Base-by-base conservation (phyloP, 2,797 vertebrate genomes). In the Acanthurus tractus region DNA sequence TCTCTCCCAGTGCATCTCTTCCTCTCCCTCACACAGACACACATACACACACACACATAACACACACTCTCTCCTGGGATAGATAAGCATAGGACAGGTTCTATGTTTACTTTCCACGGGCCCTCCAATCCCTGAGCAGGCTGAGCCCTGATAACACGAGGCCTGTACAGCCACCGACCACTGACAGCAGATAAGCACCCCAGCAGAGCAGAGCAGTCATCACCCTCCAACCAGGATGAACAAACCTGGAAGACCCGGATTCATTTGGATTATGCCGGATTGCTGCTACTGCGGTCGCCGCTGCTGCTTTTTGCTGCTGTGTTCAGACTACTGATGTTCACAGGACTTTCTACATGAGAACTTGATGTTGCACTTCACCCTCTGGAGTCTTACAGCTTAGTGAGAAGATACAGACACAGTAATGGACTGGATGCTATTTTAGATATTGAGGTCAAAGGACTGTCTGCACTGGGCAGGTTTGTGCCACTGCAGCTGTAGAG, bases 211-310 rank as follows among this genome's bases (percentile, higher is more conserved):
- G 84, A 85, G 88, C 86, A 88, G 90, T 90, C 91, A 87, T 92
- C 92, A 80, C 89, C 87, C 90, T 89, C 88, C 84, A 86, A 83
- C 92, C 88, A 85, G 88, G 93, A 94, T 92, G 91, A 92, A 90
- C 89, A 87, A 92, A 91, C 91, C 92, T 89, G 84, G 73, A 83
- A 89, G 86, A 86, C 84, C 90, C 67, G 89, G 94, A 93, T 94
- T 96, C 94, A 95, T 96, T 95, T 95, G 95, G 94, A 95, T 96
- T 95, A 95, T 91, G 78, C 82, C 65, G 93, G 90, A 95, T 95
- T 93, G 92, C 82, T 73, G 70, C 84, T 77, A 80, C 86, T n/a
- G 56, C 75, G 29, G 53, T 78, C 40, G 9, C 75, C n/a, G 42
- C 70, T 34, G 45, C 84, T 71, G 78, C 84, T 67, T 84, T 61